Percentiles rank a stretch among this genome's conserved stretches.
These are phyloP conservation scores for Calidris pygmaea DNA, from an alignment of 2,113 vertebrate genomes.

Conservation along the genomic window DNA sequence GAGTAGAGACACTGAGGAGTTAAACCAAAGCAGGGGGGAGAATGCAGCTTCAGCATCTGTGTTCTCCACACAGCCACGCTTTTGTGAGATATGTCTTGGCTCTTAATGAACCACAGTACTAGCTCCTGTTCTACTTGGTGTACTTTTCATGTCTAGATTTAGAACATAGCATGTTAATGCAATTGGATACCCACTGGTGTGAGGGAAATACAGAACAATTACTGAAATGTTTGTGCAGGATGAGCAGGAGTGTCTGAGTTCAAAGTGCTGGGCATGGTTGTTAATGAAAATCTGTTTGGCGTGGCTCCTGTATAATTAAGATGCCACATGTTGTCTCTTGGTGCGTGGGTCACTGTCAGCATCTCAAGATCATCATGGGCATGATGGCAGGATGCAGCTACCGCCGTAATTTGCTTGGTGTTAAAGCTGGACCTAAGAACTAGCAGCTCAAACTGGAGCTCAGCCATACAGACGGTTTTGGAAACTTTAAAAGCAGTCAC, in stretches of 20 bases:
- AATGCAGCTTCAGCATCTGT: neutral
- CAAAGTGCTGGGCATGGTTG: neutral
- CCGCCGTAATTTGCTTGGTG: neutral
- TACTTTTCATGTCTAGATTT: neutral
- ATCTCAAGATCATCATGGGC: neutral
- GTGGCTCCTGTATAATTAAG: neutral
- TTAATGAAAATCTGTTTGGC: neutral
- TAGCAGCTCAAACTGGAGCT: neutral
- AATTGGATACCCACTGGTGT: neutral
- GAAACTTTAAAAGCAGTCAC: neutral
- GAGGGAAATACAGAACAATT: neutral
- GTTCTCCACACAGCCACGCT: rapidly evolving
- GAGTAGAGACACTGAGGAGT: neutral
- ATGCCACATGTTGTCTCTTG: neutral
- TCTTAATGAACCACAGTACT: neutral
- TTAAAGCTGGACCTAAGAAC: neutral
- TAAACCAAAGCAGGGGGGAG: neutral
- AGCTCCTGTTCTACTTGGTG: neutral
- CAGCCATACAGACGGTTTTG: neutral
- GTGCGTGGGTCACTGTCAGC: neutral
- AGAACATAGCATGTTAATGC: neutral
- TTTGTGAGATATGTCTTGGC: neutral
- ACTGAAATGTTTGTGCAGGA: neutral
- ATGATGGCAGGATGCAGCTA: neutral
- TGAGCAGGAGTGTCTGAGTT: neutral